Base-by-base conservation (phyloP, 2,888 invertebrate genomes). In the Archaeoteleia sp. region DNA sequence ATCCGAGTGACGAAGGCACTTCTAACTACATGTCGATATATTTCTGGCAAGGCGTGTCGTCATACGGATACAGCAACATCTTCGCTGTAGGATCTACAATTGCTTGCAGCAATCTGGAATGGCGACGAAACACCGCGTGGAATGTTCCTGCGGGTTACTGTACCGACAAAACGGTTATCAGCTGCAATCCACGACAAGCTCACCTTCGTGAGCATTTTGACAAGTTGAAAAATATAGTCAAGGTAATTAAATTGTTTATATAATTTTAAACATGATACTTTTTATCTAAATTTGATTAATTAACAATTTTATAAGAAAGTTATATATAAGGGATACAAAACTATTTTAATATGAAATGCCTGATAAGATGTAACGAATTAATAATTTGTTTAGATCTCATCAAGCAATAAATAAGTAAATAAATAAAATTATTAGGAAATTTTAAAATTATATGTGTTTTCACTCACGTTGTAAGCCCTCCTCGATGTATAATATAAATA, bases 41-140 rank as follows among this genome's bases (percentile, higher is more conserved):
- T 63, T 85, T 88, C 65, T 82, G 84, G 77, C 85, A 87, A 60
- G 86, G 87, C 1, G 78, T 87, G n/a, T 77, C 83, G 27, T 75
- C 80, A 8, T 86, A 78, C 60, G 87, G 89, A 23, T 86, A 86
- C 46, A 80, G 87, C 67, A 91, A 90, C 66, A 83, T 90, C 12
- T 76, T 92, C 2, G 87, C 88, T 23, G 86, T 86, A 0, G 90
- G 91, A 0, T 87, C 89, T 62, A 76, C 89, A 4, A 82, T 92
- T 1, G 87, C 88, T 0, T 88, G 89, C 73, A 87, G 87, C 9
- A 93, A 93, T 88, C 87, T 93, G 49, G 88, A 90, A 79, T 89
- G 89, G 86, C 84, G 89, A 68, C 77, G 79, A 5, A 80, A 87
- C 75, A 87, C 88, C 63, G 83, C 87, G 1, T 86, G 86, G 49